Evolutionary conservation across 2,113 vertebrate species (phyloP).

Genomic region (Pholis gunnellus): DNA sequence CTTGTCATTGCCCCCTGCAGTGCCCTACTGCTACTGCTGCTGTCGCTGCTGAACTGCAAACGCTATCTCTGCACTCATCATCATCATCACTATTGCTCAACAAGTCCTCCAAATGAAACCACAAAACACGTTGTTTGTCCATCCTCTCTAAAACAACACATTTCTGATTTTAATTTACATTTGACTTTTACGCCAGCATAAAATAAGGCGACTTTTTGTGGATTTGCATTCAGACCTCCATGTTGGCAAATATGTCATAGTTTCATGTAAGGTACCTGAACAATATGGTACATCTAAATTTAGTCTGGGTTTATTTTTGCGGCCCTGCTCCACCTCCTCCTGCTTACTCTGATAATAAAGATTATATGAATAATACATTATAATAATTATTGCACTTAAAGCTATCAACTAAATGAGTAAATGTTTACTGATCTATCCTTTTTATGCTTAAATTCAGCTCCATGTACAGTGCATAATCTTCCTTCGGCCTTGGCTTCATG

Average conservation of each 20-base stretch:
- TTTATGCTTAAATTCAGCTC: neutral
- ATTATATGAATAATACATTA: neutral
- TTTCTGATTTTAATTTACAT: neutral
- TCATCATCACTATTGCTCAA: neutral
- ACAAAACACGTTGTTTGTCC: neutral
- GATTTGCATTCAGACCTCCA: neutral
- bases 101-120: neutral
- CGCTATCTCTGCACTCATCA: neutral
- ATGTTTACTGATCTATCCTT: neutral
- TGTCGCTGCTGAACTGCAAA: neutral
- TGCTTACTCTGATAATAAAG: neutral
- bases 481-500: conserved; percentile 1
- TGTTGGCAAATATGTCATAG: neutral
- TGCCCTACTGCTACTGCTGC: neutral
- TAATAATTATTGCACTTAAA: neutral
- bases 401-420: conserved; percentile 6
- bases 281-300: neutral
- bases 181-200: neutral
- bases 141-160: neutral
- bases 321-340: neutral
- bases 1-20: neutral
- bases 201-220: too few relatives aligned
- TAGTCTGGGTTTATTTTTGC: neutral
- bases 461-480: neutral
- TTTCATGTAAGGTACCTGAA: neutral